Evolutionary conservation across 2,888 invertebrate species (phyloP).

Genomic region (Apoda limacodes): DNA sequence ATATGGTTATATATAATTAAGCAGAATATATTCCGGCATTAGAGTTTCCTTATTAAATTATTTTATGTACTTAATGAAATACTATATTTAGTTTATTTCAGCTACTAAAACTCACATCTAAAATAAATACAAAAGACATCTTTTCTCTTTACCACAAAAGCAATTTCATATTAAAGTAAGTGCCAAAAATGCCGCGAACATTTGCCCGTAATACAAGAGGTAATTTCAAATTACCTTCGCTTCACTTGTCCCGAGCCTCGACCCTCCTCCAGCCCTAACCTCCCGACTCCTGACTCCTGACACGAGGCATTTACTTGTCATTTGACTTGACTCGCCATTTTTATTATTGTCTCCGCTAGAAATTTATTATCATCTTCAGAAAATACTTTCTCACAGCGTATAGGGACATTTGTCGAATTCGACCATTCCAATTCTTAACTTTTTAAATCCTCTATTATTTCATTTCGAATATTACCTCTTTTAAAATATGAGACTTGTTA

Average conservation of each 20-base stretch:
- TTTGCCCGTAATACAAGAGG: slow-evolving; percentile 31
- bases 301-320: slow-evolving; percentile 27
- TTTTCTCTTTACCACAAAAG: slow-evolving; percentile 21
- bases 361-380: neutral
- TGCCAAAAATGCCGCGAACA: slow-evolving; percentile 32
- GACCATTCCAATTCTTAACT: too few species aligned
- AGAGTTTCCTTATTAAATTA: too few species aligned
- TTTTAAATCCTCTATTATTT: too few species aligned
- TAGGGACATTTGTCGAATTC: slow-evolving; percentile 1
- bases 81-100: too few species aligned
- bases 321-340: slow-evolving; percentile 25
- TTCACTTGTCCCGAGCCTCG: slow-evolving; percentile 31
- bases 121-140: too few species aligned
- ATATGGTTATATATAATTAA: too few species aligned
- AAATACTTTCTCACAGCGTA: too few species aligned
- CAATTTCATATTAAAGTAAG: slow-evolving; percentile 36
- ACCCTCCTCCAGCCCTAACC: slow-evolving; percentile 26
- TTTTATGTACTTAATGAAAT: too few species aligned
- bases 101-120: too few species aligned
- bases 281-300: slow-evolving; percentile 21
- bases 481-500: too few species aligned
- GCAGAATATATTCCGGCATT: too few species aligned
- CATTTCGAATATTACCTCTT: too few species aligned
- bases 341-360: slow-evolving; percentile 23
- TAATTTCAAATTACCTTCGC: slow-evolving; percentile 46